phyloP scores from a whole-genome alignment of 2,797 vertebrate species.

The Sebastiscus albofasciatus region DNA sequence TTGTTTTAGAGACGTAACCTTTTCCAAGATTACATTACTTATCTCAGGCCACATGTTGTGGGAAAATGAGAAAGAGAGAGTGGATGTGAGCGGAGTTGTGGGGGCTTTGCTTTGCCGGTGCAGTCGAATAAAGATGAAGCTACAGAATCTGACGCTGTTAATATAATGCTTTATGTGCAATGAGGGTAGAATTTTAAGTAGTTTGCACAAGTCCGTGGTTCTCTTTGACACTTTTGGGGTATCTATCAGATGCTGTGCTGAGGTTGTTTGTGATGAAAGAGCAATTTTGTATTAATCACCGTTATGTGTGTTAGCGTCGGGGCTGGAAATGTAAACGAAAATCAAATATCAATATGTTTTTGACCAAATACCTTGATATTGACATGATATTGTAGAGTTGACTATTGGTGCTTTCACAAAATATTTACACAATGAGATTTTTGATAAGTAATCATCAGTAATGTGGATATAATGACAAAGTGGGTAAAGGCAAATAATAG shows the following conservation, averaged over 20 bases:
- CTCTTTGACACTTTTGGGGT: conserved; percentile 10
- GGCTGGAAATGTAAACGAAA: neutral
- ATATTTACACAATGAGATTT: no score
- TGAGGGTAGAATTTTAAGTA: conserved; percentile 38
- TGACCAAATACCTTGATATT: no score
- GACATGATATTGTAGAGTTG: no score
- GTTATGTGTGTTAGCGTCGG: conserved; percentile 1
- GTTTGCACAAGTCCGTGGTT: conserved; percentile 22
- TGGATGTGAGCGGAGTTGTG: conserved; percentile 10
- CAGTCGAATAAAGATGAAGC: conserved; percentile 66
- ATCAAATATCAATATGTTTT: no score
- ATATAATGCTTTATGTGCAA: conserved; percentile 43
- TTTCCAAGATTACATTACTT: conserved; percentile 80
- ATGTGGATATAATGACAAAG: no score
- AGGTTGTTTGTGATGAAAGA: conserved; percentile 36
- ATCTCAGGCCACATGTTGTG: conserved; percentile 63
- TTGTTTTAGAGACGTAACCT: conserved; percentile 80
- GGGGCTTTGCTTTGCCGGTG: conserved; percentile 23
- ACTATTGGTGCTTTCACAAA: no score
- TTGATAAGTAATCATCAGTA: no score
- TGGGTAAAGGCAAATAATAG: no score
- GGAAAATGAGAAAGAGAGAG: conserved; percentile 41
- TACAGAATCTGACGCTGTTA: conserved; percentile 38
- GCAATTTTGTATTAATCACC: conserved; percentile 6
- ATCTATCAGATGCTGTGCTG: conserved; percentile 4